A percentile compares a stretch with the other conserved stretches of the same genome.
phyloP scores from a whole-genome alignment of 2,797 vertebrate species.

The Pangasius mekongensis region DNA sequence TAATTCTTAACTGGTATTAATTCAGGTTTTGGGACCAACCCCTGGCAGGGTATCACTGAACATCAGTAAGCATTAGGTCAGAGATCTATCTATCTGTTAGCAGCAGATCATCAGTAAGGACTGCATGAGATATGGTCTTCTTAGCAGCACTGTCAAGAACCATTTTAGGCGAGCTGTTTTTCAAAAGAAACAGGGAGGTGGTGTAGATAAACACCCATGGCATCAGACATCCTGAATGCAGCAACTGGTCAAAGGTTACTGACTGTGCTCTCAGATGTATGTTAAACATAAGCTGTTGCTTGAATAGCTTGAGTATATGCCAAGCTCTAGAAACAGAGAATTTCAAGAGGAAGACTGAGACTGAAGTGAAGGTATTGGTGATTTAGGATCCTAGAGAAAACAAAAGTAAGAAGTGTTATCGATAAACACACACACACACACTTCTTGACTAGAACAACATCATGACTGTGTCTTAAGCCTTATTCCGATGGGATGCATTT shows the following conservation, averaged over 20 bases:
- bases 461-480: background rate
- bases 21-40: background rate
- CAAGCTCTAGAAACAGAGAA: background rate
- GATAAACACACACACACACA: background rate
- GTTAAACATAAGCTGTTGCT: background rate
- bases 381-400: background rate
- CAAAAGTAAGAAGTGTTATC: background rate
- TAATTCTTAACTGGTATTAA: background rate
- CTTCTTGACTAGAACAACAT: background rate
- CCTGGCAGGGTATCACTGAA: background rate
- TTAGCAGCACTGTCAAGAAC: background rate
- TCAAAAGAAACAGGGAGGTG: background rate
- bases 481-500: background rate
- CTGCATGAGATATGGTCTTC: background rate
- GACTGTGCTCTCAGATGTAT: background rate
- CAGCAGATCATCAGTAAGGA: background rate
- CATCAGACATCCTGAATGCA: constrained; percentile 20
- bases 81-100: background rate
- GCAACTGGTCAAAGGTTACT: constrained; percentile 11
- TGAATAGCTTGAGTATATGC: background rate
- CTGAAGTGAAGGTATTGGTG: background rate
- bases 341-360: background rate
- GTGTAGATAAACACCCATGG: constrained; percentile 15
- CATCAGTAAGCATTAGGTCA: background rate
- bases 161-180: background rate